Evolutionary conservation across 2,888 invertebrate genomes (phyloP).

Genomic region (Aplocera efformata): DNA sequence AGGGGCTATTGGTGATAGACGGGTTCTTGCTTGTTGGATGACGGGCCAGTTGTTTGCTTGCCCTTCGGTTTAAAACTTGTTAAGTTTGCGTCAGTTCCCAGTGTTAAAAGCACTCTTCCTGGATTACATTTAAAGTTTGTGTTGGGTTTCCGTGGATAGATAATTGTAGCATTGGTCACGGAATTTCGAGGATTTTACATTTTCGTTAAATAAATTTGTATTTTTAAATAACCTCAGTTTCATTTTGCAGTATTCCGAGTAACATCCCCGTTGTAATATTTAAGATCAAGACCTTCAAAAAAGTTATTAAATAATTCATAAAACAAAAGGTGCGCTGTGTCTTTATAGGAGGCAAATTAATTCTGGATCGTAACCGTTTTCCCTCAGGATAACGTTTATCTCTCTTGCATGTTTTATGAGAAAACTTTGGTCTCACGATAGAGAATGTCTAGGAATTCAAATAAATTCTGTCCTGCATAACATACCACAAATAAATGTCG

Average conservation of each 20-base stretch:
- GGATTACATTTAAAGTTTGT: no score
- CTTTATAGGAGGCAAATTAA: slow-evolving; percentile 7
- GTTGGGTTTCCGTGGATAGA: no score
- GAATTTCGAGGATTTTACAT: no score
- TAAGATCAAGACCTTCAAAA: slow-evolving; percentile 2
- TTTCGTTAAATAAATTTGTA: no score
- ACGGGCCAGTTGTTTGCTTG: slow-evolving; percentile 12
- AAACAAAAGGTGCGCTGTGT: slow-evolving; percentile 3
- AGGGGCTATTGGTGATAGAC: slow-evolving; percentile 17
- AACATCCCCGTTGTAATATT: no score
- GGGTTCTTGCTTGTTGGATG: slow-evolving; percentile 16
- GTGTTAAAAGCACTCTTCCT: no score
- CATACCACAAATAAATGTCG: no score
- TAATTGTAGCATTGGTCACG: no score
- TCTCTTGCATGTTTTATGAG: slow-evolving; percentile 15
- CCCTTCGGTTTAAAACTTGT: slow-evolving; percentile 6
- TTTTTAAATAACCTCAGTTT: no score
- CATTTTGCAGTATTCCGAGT: no score
- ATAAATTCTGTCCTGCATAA: no score
- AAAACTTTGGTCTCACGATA: slow-evolving; percentile 10
- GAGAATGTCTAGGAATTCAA: background rate
- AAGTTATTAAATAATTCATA: slow-evolving; percentile 12
- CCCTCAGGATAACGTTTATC: slow-evolving; percentile 11
- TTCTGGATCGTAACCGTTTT: slow-evolving; percentile 9
- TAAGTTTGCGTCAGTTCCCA: background rate